Base-by-base conservation (phyloP, 2,113 vertebrate species). In the Anarrhichthys ocellatus region DNA sequence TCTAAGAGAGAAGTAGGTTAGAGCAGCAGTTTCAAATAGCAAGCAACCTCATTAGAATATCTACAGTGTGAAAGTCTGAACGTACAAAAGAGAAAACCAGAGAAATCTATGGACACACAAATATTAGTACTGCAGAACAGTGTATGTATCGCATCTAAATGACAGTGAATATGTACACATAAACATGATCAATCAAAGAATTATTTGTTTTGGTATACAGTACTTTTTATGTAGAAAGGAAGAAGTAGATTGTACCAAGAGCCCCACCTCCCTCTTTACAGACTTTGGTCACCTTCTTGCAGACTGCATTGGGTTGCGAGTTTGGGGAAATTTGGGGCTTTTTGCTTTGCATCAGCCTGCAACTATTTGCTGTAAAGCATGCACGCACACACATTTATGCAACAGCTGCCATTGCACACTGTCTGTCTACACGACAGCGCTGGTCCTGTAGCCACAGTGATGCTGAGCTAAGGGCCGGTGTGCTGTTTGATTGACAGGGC, bases 1-100 rank as follows among this genome's bases (percentile, higher is more conserved):
- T 80, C 63, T 78, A 63, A 80, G 38, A 70, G 73, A 72, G 87
- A 85, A 89, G 84, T 92, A 85, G 84, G 87, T 80, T 92, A 84
- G 85, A 85, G 93, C 74, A 71, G 73, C 73, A 74, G 78, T 84
- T 62, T 78, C 83, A 79, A 78, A 78, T 83, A 86, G 82, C 87
- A 80, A 67, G 52, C 68, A 40, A 36, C 64, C 63, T 69, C 52
- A 81, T 88, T 76, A 62, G 52, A 85, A 71, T 66, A 67, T 81
- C 32, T 68, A 32, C 56, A 65, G 66, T 27, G 22, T 80, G 68
- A 1, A 24, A 59, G 64, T 64, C 52, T 76, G 54, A 63, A 59
- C 84, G 70, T 24, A 24, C 34, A 38, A 56, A 73, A 78, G 1
- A 46, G 15, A 36, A 78, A 76, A 67, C 10, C 15, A 15, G 36